A percentile compares a stretch with the other conserved stretches of the same genome.
Conservation (phyloP, 1,140 invertebrate species). For the Bacillus rossius region DNA sequence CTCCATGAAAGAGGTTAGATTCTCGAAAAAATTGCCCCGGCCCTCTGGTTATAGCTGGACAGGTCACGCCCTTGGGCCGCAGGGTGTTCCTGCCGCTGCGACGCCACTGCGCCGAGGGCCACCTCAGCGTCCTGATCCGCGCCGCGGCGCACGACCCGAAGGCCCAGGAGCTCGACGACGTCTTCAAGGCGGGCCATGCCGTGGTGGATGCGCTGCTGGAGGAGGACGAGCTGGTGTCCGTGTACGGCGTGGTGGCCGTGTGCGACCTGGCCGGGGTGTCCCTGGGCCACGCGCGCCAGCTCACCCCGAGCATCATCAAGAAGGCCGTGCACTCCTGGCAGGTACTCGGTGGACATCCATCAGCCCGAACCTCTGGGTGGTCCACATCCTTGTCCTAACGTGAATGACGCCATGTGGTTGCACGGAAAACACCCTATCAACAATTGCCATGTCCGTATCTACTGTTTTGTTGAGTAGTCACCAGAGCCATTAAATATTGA, state of each 20-base stretch:
- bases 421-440: no score
- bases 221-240: constrained; percentile 45
- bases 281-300: constrained; percentile 52
- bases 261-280: constrained; percentile 53
- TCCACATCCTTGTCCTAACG: no score
- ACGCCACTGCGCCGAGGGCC: constrained; percentile 44
- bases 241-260: constrained; percentile 52
- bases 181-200: constrained; percentile 47
- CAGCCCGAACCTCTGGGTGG: no score
- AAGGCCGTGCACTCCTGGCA: constrained; percentile 58
- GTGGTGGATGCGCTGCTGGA: constrained; percentile 28
- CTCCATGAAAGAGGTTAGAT: no score
- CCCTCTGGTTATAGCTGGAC: no score
- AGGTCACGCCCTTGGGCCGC: no score
- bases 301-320: constrained; percentile 51
- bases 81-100: constrained; percentile 53
- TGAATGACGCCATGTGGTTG: no score
- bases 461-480: no score
- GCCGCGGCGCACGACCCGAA: constrained; percentile 51
- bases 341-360: no score
- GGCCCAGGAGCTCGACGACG: constrained; percentile 47
- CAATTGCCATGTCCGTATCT: no score
- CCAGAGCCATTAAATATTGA: no score
- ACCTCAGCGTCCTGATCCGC: constrained; percentile 51
- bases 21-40: no score